A percentile compares a stretch with the other conserved stretches of the same genome.
phyloP scores from a whole-genome alignment of 2,888 invertebrate species.

The Drosophila sordidapex region DNA sequence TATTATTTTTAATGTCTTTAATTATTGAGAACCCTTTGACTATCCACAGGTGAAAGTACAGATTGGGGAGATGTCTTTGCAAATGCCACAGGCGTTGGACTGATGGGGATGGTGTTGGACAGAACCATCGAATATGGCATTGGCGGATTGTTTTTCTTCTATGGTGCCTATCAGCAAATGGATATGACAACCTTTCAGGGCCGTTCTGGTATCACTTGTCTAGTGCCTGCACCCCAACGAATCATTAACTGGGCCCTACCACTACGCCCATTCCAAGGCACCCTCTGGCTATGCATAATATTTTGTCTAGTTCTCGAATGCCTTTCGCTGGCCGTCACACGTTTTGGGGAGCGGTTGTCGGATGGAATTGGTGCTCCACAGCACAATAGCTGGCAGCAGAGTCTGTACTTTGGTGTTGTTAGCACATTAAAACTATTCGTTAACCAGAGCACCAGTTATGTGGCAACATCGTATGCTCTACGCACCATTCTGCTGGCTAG shows the following conservation, averaged over 20 bases:
- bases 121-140: conserved; percentile 87
- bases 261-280: conserved; percentile 86
- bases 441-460: conserved; percentile 75
- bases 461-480: conserved; percentile 66
- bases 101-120: conserved; percentile 87
- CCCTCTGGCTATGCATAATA: conserved; percentile 87
- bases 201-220: conserved; percentile 88
- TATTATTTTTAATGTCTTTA: not conserved
- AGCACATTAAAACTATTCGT: conserved; percentile 76
- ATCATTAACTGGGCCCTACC: conserved; percentile 88
- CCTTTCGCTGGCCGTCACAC: conserved; percentile 77
- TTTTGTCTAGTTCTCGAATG: conserved; percentile 85
- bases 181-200: conserved; percentile 88
- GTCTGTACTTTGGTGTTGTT: conserved; percentile 69
- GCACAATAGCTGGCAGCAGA: conserved; percentile 45
- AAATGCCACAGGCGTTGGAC: conserved; percentile 88
- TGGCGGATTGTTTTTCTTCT: conserved; percentile 72
- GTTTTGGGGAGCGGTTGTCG: conserved; percentile 50
- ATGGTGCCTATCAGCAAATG: conserved; percentile 86
- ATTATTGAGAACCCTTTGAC: not conserved
- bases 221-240: conserved; percentile 88
- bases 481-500: conserved; percentile 74
- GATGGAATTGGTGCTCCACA: not conserved
- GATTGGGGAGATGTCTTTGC: conserved; percentile 89
- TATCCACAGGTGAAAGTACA: conserved; percentile 44